Conservation (phyloP, 2,113 vertebrate genomes). For the Plestiodon gilberti region DNA sequence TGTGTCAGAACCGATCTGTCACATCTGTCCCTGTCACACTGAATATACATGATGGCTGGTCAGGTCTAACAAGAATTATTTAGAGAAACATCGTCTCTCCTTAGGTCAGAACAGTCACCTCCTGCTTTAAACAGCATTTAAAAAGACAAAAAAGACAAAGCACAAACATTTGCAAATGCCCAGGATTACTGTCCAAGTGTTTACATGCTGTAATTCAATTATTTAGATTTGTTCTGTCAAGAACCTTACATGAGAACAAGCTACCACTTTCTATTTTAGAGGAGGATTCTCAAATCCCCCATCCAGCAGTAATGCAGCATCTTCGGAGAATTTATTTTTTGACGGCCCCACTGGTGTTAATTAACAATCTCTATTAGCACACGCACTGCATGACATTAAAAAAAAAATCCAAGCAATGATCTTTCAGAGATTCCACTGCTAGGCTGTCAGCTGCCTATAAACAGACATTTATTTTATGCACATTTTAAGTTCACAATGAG, state of each 20-base stretch:
- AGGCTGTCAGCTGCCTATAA: conserved; percentile 18
- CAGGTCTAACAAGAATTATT: conserved; percentile 72
- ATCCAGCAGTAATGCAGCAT: conserved; percentile 32
- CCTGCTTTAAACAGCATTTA: neutral
- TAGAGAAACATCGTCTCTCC: conserved; percentile 77
- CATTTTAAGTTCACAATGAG: conserved; percentile 58
- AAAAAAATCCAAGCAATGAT: conserved; percentile 63
- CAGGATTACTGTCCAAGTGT: neutral
- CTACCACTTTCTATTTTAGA: neutral
- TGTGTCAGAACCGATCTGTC: conserved; percentile 95
- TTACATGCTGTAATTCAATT: neutral
- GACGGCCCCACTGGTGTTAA: conserved; percentile 49
- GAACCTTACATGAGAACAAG: neutral
- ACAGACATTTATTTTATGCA: conserved; percentile 24
- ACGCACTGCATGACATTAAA: conserved; percentile 50
- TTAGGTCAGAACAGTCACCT: conserved; percentile 31
- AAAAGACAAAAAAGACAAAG: neutral
- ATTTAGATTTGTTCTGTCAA: neutral
- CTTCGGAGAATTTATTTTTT: neutral
- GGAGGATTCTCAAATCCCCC: neutral
- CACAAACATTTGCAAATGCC: neutral
- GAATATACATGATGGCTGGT: conserved; percentile 82
- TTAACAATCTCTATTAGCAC: conserved; percentile 55
- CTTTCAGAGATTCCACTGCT: conserved; percentile 62
- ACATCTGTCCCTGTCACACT: conserved; percentile 93